A percentile compares a stretch with the other conserved stretches of the same genome.
These are phyloP conservation scores for Cyprinus carpio DNA, from an alignment of 2,113 vertebrate species.

Conservation along the genomic window DNA sequence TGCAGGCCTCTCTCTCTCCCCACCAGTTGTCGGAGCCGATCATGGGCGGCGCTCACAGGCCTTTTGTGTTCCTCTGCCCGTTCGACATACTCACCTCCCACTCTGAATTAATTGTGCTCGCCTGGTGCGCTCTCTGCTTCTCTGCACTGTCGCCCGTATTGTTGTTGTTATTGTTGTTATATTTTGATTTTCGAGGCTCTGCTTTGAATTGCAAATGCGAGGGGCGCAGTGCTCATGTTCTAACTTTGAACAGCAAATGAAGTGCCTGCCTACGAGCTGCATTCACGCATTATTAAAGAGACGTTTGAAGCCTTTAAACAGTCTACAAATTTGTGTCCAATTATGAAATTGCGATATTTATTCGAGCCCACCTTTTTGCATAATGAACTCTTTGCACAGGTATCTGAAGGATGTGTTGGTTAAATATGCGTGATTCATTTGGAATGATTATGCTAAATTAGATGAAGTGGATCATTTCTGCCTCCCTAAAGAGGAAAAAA, in stretches of 20 bases:
- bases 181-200: constrained; percentile 57
- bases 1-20: constrained; percentile 96
- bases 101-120: constrained; percentile 74
- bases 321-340: constrained; percentile 56
- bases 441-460: constrained; percentile 72
- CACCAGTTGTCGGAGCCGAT: constrained; percentile 95
- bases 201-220: constrained; percentile 72
- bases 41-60: constrained; percentile 72
- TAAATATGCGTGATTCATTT: constrained; percentile 62
- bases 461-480: constrained; percentile 73
- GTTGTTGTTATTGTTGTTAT: constrained; percentile 58
- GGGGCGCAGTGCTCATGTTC: constrained; percentile 61
- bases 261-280: constrained; percentile 57
- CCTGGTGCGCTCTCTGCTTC: constrained; percentile 60
- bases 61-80: constrained; percentile 80
- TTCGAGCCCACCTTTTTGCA: constrained; percentile 52
- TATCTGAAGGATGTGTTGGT: constrained; percentile 55
- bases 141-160: constrained; percentile 56
- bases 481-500: constrained; percentile 71
- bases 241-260: constrained; percentile 70
- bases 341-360: constrained; percentile 64
- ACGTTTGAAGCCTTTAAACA: constrained; percentile 52
- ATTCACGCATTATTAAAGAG: constrained; percentile 66
- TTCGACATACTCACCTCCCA: constrained; percentile 84
- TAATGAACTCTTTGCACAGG: constrained; percentile 69